A percentile compares a stretch with the other conserved stretches of the same genome.
These are phyloP conservation scores for Saccopteryx bilineata DNA, from an alignment of 2,113 vertebrate genomes.

Conservation along the genomic window DNA sequence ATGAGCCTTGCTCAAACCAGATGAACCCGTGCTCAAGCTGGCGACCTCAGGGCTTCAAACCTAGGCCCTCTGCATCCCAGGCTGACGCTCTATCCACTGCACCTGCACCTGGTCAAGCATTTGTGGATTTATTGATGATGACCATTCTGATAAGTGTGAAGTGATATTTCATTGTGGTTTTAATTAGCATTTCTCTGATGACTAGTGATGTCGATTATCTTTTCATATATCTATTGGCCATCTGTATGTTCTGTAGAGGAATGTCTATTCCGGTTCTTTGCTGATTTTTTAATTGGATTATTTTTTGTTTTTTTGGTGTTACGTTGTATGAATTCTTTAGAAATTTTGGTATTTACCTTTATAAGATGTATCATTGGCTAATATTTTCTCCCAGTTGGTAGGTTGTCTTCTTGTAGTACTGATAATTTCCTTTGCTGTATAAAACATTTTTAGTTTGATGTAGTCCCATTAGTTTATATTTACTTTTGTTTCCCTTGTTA, in stretches of 20 bases:
- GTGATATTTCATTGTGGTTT: neutral
- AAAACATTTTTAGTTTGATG: neutral
- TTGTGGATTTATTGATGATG: neutral
- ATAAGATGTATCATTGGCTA: neutral
- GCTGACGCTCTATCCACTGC: too few species aligned
- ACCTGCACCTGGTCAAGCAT: too few species aligned
- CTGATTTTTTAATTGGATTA: neutral
- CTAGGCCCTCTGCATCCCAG: too few species aligned
- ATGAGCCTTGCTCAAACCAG: too few species aligned
- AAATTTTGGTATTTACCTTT: neutral
- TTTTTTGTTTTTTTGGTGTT: neutral
- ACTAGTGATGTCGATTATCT: neutral
- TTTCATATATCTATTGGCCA: neutral
- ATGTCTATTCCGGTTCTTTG: neutral
- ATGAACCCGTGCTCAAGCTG: too few species aligned
- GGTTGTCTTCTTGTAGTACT: neutral
- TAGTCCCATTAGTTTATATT: neutral
- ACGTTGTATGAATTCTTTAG: neutral
- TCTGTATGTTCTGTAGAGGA: neutral
- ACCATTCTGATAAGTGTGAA: neutral
- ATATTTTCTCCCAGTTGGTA: neutral
- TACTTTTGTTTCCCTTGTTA: neutral
- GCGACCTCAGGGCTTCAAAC: too few species aligned
- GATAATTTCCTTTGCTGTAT: neutral
- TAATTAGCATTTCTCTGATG: neutral